Conservation (phyloP, 2,113 vertebrate species). For the Takifugu flavidus region DNA sequence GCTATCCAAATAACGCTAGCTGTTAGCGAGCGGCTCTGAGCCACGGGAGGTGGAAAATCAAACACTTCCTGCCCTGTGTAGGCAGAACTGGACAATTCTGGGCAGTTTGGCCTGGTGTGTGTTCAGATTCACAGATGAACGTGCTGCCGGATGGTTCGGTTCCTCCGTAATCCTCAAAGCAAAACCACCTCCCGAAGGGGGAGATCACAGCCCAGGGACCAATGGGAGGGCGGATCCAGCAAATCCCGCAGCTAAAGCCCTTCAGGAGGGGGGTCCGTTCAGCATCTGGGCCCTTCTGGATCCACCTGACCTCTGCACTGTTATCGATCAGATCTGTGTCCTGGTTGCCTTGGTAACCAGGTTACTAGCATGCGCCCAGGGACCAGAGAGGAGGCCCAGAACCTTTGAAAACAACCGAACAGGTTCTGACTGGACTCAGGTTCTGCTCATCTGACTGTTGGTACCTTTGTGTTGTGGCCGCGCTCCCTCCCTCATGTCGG, state of each 20-base stretch:
- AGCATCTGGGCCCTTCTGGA: too few species aligned
- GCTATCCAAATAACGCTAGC: conserved; percentile 57
- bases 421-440: too few species aligned
- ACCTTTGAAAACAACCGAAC: too few species aligned
- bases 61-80: neutral
- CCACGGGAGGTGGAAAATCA: neutral
- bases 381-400: too few species aligned
- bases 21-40: neutral
- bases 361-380: too few species aligned
- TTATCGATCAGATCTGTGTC: too few species aligned
- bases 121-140: too few species aligned
- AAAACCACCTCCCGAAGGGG: conserved; percentile 41
- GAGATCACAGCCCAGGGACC: conserved; percentile 28
- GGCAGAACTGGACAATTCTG: too few species aligned
- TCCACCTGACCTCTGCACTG: too few species aligned
- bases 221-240: conserved; percentile 47
- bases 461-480: conserved; percentile 58
- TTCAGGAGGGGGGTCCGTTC: conserved; percentile 8
- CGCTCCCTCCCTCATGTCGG: conserved; percentile 57
- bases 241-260: conserved; percentile 40
- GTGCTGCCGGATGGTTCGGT: conserved; percentile 29
- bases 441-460: too few species aligned
- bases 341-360: too few species aligned
- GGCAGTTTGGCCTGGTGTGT: too few species aligned
- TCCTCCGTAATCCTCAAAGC: conserved; percentile 21